These are phyloP conservation scores for Listronotus oregonensis DNA, from an alignment of 1,140 invertebrate species.

Conservation along the genomic window DNA sequence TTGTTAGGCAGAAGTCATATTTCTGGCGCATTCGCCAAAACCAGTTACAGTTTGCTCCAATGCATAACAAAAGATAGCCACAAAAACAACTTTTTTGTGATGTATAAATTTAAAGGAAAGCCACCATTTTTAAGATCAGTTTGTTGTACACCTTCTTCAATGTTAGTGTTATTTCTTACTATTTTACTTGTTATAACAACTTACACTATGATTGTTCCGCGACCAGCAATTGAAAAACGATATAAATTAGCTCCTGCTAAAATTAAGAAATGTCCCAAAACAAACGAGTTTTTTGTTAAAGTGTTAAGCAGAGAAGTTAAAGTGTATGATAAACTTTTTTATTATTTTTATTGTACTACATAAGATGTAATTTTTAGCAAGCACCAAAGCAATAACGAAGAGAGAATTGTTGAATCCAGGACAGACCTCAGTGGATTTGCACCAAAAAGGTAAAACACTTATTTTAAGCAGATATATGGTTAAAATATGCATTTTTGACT, in stretches of 20 bases:
- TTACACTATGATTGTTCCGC: too few relatives aligned
- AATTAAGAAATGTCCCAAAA: slow-evolving; percentile 26
- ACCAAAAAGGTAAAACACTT: slow-evolving; percentile 37
- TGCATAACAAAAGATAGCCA: too few relatives aligned
- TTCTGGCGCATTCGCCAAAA: slow-evolving; percentile 7
- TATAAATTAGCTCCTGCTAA: slow-evolving; percentile 31
- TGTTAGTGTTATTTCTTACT: too few relatives aligned
- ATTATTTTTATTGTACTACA: slow-evolving; percentile 19
- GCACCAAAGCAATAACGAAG: background rate
- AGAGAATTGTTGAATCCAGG: slow-evolving; percentile 9
- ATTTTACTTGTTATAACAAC: too few relatives aligned
- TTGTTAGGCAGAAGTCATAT: too few relatives aligned
- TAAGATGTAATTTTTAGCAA: slow-evolving; percentile 24
- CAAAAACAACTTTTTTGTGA: too few relatives aligned
- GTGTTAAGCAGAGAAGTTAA: slow-evolving; percentile 27
- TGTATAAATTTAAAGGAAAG: too few relatives aligned
- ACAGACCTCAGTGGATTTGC: slow-evolving; percentile 35
- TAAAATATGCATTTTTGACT: too few relatives aligned
- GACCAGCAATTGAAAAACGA: slow-evolving; percentile 24
- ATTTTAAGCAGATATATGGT: too few relatives aligned
- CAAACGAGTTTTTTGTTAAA: slow-evolving; percentile 23
- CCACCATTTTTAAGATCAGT: too few relatives aligned
- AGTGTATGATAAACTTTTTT: slow-evolving; percentile 19
- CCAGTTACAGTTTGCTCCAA: too few relatives aligned
- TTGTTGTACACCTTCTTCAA: too few relatives aligned